Conservation (phyloP, 1,140 invertebrate genomes). For the Lepeophtheirus salmonis region DNA sequence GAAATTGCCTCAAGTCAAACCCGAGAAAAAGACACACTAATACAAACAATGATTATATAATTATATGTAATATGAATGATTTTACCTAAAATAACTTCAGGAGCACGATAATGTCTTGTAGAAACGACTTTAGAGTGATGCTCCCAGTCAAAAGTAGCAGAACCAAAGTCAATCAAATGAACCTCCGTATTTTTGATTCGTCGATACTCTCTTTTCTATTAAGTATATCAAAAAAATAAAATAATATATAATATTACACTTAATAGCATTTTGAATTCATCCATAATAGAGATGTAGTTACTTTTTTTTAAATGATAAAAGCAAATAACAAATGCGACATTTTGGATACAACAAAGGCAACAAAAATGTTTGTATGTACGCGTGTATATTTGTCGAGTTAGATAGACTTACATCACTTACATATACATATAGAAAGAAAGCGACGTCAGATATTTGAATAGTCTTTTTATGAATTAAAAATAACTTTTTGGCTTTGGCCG, state of each 20-base stretch:
- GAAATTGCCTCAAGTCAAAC: not conserved
- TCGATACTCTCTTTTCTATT: constrained; percentile 58
- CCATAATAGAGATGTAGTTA: too few species aligned
- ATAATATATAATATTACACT: not conserved
- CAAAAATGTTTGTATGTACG: too few species aligned
- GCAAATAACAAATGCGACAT: too few species aligned
- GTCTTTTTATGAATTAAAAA: too few species aligned
- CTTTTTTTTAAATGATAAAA: too few species aligned
- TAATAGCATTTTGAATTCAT: too few species aligned
- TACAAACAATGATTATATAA: not conserved
- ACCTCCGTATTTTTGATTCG: constrained; percentile 79
- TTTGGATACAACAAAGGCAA: too few species aligned
- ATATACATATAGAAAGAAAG: too few species aligned
- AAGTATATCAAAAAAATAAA: not conserved
- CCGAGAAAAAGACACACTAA: not conserved
- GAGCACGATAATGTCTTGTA: constrained; percentile 90
- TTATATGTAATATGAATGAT: not conserved
- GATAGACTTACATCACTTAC: too few species aligned
- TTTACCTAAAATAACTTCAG: constrained; percentile 61
- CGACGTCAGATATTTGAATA: too few species aligned
- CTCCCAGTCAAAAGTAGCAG: constrained; percentile 96
- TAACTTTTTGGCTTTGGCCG: too few species aligned
- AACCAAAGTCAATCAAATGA: constrained; percentile 91
- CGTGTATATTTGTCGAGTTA: too few species aligned
- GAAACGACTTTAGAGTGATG: constrained; percentile 98